A percentile compares a stretch with the other conserved stretches of the same genome.
These are phyloP conservation scores for Azemiops feae DNA, from an alignment of 2,113 vertebrate species.

Conservation along the genomic window DNA sequence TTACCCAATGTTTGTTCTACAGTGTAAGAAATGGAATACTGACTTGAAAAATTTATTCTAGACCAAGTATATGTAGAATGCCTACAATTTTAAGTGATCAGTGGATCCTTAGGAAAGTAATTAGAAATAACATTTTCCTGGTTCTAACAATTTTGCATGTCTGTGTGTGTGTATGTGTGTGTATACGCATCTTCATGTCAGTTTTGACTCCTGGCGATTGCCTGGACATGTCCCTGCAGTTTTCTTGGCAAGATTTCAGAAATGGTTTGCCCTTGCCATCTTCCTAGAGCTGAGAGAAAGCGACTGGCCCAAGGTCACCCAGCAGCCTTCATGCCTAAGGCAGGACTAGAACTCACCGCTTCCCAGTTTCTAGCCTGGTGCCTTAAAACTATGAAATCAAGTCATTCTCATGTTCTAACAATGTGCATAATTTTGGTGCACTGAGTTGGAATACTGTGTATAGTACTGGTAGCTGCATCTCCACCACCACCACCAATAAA, in stretches of 20 bases:
- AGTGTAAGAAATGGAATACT: neutral
- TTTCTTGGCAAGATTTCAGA: neutral
- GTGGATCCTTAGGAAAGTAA: neutral
- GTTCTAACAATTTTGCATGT: neutral
- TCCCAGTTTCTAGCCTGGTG: neutral
- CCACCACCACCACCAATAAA: no score
- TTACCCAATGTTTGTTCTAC: neutral
- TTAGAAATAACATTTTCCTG: neutral
- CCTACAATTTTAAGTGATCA: neutral
- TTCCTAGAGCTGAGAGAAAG: neutral
- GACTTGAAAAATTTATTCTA: neutral
- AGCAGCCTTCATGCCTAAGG: neutral
- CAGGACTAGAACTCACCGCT: neutral
- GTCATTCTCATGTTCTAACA: neutral
- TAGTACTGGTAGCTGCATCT: neutral
- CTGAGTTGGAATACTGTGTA: neutral
- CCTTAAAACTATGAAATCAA: neutral
- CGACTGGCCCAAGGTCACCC: neutral
- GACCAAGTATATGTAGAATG: neutral
- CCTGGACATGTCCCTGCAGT: neutral
- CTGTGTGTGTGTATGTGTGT: neutral
- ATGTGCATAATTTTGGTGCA: neutral
- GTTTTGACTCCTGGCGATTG: neutral
- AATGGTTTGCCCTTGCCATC: neutral
- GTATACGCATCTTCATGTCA: neutral